Base-by-base conservation (phyloP, 2,797 vertebrate species). In the Darevskia mixta region DNA sequence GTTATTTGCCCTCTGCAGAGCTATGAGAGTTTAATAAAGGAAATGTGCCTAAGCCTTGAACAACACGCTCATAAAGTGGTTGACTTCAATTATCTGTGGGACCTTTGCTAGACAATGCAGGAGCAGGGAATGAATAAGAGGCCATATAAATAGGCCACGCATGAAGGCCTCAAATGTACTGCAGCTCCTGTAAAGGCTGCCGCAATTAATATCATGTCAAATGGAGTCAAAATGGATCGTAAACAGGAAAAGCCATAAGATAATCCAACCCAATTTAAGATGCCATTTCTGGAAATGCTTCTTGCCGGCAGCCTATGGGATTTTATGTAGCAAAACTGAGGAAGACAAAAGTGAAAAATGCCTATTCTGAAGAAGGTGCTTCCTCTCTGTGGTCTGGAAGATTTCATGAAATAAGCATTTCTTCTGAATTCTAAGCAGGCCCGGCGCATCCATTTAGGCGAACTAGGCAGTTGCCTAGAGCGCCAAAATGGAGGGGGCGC, bases 31-130 rank as follows among this genome's bases (percentile, higher is more conserved):
- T 76, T 72, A 87, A 79, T 82, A 69, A 43, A 84, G 49, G 61
- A 90, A 85, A 71, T 69, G 27, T 64, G 41, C 77, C 61, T 7
- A 25, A 87, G 64, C 55, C 41, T 90, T 90, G 75, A 79, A 90
- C 66, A 79, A n/a, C 76, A 87, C 17, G 61, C 25, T 66, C 85
- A 90, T 84, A 79, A 79, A 87, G 27, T n/a, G 38, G 71, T 35
- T 58, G 41, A 69, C 8, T 87, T 82, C 86, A 85, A 58, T 82
- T 81, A 81, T 43, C 78, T 87, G 11, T 32, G 61, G 45, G 77
- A 76, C 58, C 66, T n/a, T 86, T 76, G 32, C 69, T 69, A 87
- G 71, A 35, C 61, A 55, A 61, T 76, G 49, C 23, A 73, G 23
- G 27, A 77, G 66, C 45, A 72, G 49, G 84, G 32, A 81, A 85